These are phyloP conservation scores for Nomada goodeniana DNA, from an alignment of 2,888 invertebrate genomes.

Conservation along the genomic window DNA sequence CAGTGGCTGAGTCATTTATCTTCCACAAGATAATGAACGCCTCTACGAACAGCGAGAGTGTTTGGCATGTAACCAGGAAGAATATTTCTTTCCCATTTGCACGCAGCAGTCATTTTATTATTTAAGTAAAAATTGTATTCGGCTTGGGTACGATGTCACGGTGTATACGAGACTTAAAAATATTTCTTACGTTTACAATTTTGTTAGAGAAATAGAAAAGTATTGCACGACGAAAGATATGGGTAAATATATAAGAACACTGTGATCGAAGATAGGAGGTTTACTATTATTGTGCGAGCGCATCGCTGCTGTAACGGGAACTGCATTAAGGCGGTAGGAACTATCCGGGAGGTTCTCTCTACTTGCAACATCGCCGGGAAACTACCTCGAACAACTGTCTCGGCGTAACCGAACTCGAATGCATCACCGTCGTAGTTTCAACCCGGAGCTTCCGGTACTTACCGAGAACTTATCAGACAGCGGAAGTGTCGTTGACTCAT, in stretches of 20 bases:
- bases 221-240: too few relatives aligned
- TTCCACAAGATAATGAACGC: neutral
- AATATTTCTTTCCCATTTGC: too few relatives aligned
- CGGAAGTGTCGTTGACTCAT: slow-evolving; percentile 68
- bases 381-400: slow-evolving; percentile 66
- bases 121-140: too few relatives aligned
- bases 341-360: slow-evolving; percentile 41
- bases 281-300: slow-evolving; percentile 30
- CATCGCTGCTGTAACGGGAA: slow-evolving; percentile 27
- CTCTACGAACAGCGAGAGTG: too few relatives aligned
- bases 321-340: slow-evolving; percentile 56
- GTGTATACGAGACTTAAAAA: slow-evolving; percentile 37
- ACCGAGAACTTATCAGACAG: slow-evolving; percentile 64
- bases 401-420: slow-evolving; percentile 64
- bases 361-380: slow-evolving; percentile 52
- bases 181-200: slow-evolving; percentile 25
- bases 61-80: too few relatives aligned
- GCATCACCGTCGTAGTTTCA: slow-evolving; percentile 64
- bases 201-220: too few relatives aligned
- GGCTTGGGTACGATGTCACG: slow-evolving; percentile 13
- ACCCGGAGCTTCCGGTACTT: slow-evolving; percentile 60
- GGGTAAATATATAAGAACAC: slow-evolving; percentile 3
- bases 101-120: too few relatives aligned
- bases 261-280: slow-evolving; percentile 28
- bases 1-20: neutral